Evolutionary conservation across 2,888 invertebrate species (phyloP).

Genomic region (Serrognathus titanus): DNA sequence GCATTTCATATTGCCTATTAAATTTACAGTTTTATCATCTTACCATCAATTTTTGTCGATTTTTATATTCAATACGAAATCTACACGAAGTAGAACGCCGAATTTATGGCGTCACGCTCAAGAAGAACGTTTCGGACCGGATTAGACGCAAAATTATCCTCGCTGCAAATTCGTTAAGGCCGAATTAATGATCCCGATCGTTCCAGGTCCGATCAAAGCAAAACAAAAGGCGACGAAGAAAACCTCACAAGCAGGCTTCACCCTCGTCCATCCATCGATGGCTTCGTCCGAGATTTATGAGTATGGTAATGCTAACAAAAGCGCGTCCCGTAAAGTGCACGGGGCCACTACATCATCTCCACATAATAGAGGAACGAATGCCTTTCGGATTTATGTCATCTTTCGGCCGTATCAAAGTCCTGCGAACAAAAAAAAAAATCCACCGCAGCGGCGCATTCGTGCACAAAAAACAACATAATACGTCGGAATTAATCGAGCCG

Average conservation of each 20-base stretch:
- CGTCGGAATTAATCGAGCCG: constrained; percentile 5
- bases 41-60: too few species aligned
- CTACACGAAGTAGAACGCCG: constrained; percentile 12
- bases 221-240: too few species aligned
- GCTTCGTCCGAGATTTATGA: constrained; percentile 21
- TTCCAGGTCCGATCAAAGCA: too few species aligned
- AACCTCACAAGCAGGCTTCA: too few species aligned
- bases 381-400: constrained; percentile 49
- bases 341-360: constrained; percentile 46
- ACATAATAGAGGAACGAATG: constrained; percentile 48
- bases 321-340: constrained; percentile 34
- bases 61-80: too few species aligned
- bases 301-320: constrained; percentile 23
- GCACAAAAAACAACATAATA: constrained; percentile 5
- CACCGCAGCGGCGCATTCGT: constrained; percentile 9
- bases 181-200: not conserved
- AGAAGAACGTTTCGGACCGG: constrained; percentile 45
- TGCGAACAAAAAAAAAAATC: constrained; percentile 39
- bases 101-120: constrained; percentile 45
- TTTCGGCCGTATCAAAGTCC: constrained; percentile 46
- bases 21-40: too few species aligned
- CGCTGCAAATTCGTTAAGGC: constrained; percentile 39
- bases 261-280: not conserved
- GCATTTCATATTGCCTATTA: too few species aligned
- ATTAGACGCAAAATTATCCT: constrained; percentile 49